Evolutionary conservation across 92 coral and sea anemone genomes (phyloP), one percentile per base, ranked within the genome.

Genomic region (Siderastrea siderea): DNA sequence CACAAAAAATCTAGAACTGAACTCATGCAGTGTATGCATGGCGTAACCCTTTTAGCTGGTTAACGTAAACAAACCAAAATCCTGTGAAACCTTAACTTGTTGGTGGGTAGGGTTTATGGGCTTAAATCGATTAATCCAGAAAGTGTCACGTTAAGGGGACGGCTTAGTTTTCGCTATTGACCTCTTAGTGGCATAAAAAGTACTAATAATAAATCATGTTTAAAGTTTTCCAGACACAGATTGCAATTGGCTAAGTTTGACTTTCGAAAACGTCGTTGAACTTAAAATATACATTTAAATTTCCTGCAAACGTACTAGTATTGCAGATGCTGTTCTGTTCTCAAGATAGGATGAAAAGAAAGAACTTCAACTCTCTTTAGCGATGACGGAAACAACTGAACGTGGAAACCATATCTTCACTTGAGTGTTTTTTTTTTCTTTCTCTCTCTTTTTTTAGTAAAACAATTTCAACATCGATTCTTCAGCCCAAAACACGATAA

Each of bases 61-160:
- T 6, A 3, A 57, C 43, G 54, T 57, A 58, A 58, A 76, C 80
- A 76, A 52, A 26, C 51, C 52, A 5, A 44, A 76, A 46, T 43
- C 46, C 49, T 26, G 50, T 76, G 67, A 44, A 76, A 76, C 68
- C 44, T 76, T 38, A 76, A 58, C 65, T 45, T n/a, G 8, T 76
- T 58, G 48, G 46, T 67, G 7, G 71, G 47, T 67, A 38, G 5
- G 80, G 71, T 43, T 67, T 19, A 67, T 48, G 38, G 47, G 47
- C 47, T 66, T 66, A 66, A 66, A 43, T 12, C 6, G 6, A 1
- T 7, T 67, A 67, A 67, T 67, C 71, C 48, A 7, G 11, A 38
- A 10, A 6, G 43, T 67, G 71, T 5, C 47, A 2, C 47, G 26
- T 13, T n/a, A 61, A 19, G 66, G n/a, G 71, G 43, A 10, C 43